Evolutionary conservation across 2,888 invertebrate genomes (phyloP), one percentile per base, ranked within the genome.

Genomic region (Yponomeuta sedellus): DNA sequence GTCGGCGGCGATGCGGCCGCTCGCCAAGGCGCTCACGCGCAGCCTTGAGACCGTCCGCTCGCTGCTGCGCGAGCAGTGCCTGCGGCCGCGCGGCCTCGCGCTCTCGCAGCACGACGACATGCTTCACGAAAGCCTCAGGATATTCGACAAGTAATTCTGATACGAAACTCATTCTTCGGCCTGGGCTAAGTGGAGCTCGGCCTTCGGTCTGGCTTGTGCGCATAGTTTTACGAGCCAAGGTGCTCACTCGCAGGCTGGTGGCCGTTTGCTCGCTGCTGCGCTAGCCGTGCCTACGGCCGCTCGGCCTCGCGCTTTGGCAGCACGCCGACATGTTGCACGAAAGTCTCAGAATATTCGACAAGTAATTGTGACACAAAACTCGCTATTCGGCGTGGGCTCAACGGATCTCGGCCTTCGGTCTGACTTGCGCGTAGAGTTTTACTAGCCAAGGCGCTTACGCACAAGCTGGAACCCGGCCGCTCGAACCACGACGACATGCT

Each of bases 11-110:
- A 99, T 99, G 97, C 95, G 99, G 44, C 99, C 99, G 0, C 86
- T 99, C 69, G 99, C 99, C 20, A 97, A 97, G 85, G 98, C 98
- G 12, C 94, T 99, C 63, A 99, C 98, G n/a, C 96, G 98, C 77
- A 97, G 98, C 74, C 90, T 99, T 74, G 99, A 99, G 86, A 97
- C 96, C 69, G 97, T 99, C 10, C 92, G 99, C 58, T 96, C 96
- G 73, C 90, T 98, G 73, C 92, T 99, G 66, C 93, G 99, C 67
- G 98, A 98, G 81, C 97, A 98, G 80, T 96, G 96, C 75, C 91
- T 96, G 69, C 92, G 95, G 67, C 94, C 94, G 68, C 93, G 95
- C 68, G 92, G 92, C 16, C 83, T 90, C 73, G 87, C 88, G 25
- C 76, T 90, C 59, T 83, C 86, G 61, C 88, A 92, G 68, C 92